phyloP scores from a whole-genome alignment of 1,140 invertebrate species.

The Lepidotrigona ventralis region DNA sequence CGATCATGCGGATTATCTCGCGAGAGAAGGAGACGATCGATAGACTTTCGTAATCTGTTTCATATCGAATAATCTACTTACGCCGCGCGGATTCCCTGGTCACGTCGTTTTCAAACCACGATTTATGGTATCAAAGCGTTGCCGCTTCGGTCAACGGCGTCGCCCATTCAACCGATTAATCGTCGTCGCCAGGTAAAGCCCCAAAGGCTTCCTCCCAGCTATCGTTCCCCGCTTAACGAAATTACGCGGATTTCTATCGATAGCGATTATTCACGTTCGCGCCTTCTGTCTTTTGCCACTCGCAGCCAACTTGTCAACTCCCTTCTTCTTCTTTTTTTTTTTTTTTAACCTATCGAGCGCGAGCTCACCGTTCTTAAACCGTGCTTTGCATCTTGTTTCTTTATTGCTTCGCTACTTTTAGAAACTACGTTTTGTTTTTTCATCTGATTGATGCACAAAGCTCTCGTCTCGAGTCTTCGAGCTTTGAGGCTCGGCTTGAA shows the following conservation, averaged over 20 bases:
- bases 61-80: slow-evolving; percentile 64
- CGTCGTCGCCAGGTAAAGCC: slow-evolving; percentile 28
- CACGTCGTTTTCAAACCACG: slow-evolving; percentile 58
- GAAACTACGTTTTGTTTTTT: too few relatives aligned
- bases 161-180: slow-evolving; percentile 51
- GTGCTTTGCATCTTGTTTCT: too few relatives aligned
- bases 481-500: too few relatives aligned
- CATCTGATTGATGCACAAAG: too few relatives aligned
- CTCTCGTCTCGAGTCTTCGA: too few relatives aligned
- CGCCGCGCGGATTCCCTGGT: slow-evolving; percentile 51
- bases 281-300: too few relatives aligned
- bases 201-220: background rate
- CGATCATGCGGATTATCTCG: slow-evolving; percentile 38
- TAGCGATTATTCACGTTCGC: slow-evolving; percentile 8
- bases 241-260: slow-evolving; percentile 26
- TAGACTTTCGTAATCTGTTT: slow-evolving; percentile 62
- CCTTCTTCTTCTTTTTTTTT: background rate
- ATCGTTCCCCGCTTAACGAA: slow-evolving; percentile 32
- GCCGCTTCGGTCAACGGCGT: slow-evolving; percentile 27
- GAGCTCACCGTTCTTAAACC: background rate
- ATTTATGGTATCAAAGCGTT: slow-evolving; percentile 56
- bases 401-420: too few relatives aligned
- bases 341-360: background rate
- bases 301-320: background rate
- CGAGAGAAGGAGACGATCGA: slow-evolving; percentile 28